Conservation (phyloP, 1,140 invertebrate genomes). For the Argopecten irradians region DNA sequence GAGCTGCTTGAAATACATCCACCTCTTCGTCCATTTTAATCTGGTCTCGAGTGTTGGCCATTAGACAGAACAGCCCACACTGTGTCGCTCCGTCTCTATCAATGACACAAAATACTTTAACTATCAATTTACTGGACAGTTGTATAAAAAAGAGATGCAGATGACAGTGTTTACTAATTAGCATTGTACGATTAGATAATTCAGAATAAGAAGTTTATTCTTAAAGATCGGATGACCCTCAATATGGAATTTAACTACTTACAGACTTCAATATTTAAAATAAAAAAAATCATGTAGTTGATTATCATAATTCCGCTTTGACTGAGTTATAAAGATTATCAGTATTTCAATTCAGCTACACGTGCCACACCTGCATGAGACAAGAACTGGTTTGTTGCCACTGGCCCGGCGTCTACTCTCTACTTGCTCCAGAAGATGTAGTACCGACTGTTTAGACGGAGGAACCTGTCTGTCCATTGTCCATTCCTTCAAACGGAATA, state of each 20-base stretch:
- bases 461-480: background rate
- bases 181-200: too few species aligned
- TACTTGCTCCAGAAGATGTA: background rate
- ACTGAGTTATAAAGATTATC: too few species aligned
- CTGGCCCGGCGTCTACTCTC: background rate
- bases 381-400: background rate
- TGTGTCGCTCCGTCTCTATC: slow-evolving; percentile 31
- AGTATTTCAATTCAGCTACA: background rate
- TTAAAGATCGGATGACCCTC: too few species aligned
- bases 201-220: too few species aligned
- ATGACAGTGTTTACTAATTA: too few species aligned
- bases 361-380: background rate
- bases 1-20: slow-evolving; percentile 36
- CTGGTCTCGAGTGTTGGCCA: slow-evolving; percentile 28
- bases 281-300: too few species aligned
- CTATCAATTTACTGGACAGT: too few species aligned
- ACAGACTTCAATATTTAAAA: too few species aligned
- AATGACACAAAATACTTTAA: background rate
- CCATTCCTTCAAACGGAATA: background rate
- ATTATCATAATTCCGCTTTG: too few species aligned
- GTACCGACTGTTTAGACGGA: background rate
- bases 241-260: too few species aligned
- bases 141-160: background rate
- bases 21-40: slow-evolving; percentile 33
- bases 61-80: slow-evolving; percentile 39